These are phyloP conservation scores for Papilio demoleus DNA, from an alignment of 2,888 invertebrate genomes.

Conservation along the genomic window DNA sequence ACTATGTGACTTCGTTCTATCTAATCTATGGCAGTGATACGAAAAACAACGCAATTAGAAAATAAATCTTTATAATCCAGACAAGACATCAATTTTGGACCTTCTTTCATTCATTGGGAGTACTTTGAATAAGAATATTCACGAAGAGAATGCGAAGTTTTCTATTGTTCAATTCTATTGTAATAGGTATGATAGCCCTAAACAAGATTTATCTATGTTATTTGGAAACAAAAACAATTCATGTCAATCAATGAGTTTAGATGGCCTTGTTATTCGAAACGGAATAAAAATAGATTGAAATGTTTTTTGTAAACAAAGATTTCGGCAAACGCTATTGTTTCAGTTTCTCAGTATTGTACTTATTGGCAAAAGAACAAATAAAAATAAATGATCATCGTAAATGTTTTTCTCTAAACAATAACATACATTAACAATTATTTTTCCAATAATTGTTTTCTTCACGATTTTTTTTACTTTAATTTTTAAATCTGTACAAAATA, in stretches of 20 bases:
- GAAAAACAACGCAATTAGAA: conserved; percentile 38
- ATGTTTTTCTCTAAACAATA: background rate
- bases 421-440: too few species aligned
- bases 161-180: background rate
- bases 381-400: background rate
- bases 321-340: conserved; percentile 35
- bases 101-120: background rate
- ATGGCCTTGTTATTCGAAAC: conserved; percentile 30
- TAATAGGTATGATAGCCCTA: background rate
- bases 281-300: conserved; percentile 34
- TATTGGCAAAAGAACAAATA: conserved; percentile 26
- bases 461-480: background rate
- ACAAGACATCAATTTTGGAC: conserved; percentile 6
- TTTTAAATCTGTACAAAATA: too few species aligned
- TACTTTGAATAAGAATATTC: background rate
- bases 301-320: conserved; percentile 36
- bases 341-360: conserved; percentile 27
- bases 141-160: too few species aligned
- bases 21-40: conserved; percentile 44
- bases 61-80: conserved; percentile 22
- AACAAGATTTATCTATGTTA: conserved; percentile 22
- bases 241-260: conserved; percentile 27
- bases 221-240: conserved; percentile 31
- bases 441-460: background rate
- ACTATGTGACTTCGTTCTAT: conserved; percentile 44